These are phyloP conservation scores for Cossypha niveicapilla DNA, from an alignment of 2,797 vertebrate genomes.

Conservation along the genomic window DNA sequence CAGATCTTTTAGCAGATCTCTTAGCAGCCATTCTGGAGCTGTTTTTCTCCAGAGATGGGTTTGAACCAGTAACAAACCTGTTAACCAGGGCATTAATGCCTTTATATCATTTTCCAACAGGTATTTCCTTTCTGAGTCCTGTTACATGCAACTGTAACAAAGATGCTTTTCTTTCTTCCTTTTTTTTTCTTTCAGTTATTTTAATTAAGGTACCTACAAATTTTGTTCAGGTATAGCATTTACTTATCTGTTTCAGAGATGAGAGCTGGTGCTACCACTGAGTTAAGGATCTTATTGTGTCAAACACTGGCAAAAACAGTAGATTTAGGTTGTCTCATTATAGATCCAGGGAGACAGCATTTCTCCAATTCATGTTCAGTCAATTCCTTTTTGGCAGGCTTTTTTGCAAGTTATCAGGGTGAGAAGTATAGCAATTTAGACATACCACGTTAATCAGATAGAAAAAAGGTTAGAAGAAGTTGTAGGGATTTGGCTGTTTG, in stretches of 20 bases:
- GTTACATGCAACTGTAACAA: background rate
- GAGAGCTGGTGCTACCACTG: background rate
- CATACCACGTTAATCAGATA: background rate
- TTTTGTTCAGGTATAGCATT: background rate
- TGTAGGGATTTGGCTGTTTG: background rate
- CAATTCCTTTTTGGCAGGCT: background rate
- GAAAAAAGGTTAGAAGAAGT: background rate
- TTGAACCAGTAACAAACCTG: background rate
- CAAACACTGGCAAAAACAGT: background rate
- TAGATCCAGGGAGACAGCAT: background rate
- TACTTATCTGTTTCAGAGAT: background rate
- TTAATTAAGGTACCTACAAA: background rate
- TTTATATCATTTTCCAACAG: background rate
- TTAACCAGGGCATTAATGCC: background rate
- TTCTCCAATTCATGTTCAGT: background rate
- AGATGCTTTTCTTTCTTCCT: background rate
- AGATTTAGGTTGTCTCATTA: background rate
- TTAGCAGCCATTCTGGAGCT: background rate
- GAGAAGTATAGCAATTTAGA: background rate
- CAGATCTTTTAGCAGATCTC: background rate
- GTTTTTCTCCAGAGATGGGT: background rate
- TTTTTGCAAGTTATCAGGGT: background rate
- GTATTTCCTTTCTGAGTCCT: background rate
- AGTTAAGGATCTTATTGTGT: background rate
- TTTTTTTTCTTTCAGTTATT: background rate